These are phyloP conservation scores for Drepanosiphum platanoidis DNA, from an alignment of 2,888 invertebrate genomes.

Conservation along the genomic window DNA sequence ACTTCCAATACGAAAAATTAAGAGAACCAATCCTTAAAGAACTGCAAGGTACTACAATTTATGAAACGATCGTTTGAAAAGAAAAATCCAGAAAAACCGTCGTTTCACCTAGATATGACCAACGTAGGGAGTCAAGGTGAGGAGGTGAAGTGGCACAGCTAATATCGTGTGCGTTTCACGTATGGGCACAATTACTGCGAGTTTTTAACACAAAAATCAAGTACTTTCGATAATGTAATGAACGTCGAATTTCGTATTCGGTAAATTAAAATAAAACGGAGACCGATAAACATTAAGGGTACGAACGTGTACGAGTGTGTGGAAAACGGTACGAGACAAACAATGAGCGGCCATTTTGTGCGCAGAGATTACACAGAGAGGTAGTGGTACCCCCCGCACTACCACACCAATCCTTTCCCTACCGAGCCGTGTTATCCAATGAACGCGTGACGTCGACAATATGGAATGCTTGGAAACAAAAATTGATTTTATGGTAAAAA, in stretches of 20 bases:
- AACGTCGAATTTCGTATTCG: neutral
- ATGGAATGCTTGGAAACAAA: constrained; percentile 42
- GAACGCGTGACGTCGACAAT: constrained; percentile 49
- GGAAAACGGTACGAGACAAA: constrained; percentile 59
- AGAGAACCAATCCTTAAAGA: neutral
- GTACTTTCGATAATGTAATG: neutral
- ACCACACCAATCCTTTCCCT: neutral
- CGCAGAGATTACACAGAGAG: constrained; percentile 39
- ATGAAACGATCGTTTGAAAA: neutral
- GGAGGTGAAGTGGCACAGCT: constrained; percentile 42
- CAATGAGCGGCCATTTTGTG: constrained; percentile 62
- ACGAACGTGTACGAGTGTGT: constrained; percentile 51
- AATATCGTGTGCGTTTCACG: constrained; percentile 21
- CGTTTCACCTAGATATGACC: constrained; percentile 36
- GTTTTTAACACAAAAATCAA: constrained; percentile 31
- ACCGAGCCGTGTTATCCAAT: neutral
- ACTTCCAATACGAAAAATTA: neutral
- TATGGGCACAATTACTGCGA: neutral
- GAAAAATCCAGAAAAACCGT: constrained; percentile 27
- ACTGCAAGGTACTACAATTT: neutral
- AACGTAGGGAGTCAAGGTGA: constrained; percentile 52
- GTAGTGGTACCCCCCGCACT: constrained; percentile 54
- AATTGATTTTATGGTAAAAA: constrained; percentile 1
- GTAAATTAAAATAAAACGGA: constrained; percentile 20
- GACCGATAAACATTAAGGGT: constrained; percentile 16